phyloP scores from a whole-genome alignment of 2,113 vertebrate species.

The Gallinago media region DNA sequence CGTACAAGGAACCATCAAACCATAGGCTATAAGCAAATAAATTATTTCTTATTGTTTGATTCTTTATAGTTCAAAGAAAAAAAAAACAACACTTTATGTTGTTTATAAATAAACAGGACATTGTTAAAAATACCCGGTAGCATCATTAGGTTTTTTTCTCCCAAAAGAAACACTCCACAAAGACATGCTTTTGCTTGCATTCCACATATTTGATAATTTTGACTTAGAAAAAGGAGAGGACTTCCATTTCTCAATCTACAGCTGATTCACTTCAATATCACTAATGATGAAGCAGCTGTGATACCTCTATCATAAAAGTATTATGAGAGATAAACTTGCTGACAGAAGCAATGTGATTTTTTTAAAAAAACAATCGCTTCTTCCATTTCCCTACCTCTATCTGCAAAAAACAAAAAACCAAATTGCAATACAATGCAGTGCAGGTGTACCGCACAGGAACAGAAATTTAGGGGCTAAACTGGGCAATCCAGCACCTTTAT shows the following conservation, averaged over 20 bases:
- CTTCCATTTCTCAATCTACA: neutral
- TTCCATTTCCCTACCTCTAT: neutral
- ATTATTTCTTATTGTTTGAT: constrained; percentile 15
- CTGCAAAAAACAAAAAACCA: neutral
- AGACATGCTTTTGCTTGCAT: neutral
- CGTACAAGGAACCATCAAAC: neutral
- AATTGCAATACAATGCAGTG: neutral
- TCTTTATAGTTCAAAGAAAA: neutral
- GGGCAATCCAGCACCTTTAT: too few relatives aligned
- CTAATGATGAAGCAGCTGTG: neutral
- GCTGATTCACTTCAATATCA: neutral
- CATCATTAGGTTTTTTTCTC: neutral
- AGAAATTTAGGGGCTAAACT: neutral
- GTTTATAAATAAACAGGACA: constrained; percentile 37
- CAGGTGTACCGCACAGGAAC: fast-evolving
- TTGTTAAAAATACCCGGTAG: neutral
- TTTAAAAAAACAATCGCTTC: neutral
- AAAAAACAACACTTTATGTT: neutral
- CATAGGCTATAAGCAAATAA: neutral
- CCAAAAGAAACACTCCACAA: neutral
- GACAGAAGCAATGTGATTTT: neutral
- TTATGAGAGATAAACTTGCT: neutral
- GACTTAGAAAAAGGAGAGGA: neutral
- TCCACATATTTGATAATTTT: neutral
- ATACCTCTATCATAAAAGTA: neutral